phyloP scores from a whole-genome alignment of 2,888 invertebrate species.

The Eubasilissa splendida region DNA sequence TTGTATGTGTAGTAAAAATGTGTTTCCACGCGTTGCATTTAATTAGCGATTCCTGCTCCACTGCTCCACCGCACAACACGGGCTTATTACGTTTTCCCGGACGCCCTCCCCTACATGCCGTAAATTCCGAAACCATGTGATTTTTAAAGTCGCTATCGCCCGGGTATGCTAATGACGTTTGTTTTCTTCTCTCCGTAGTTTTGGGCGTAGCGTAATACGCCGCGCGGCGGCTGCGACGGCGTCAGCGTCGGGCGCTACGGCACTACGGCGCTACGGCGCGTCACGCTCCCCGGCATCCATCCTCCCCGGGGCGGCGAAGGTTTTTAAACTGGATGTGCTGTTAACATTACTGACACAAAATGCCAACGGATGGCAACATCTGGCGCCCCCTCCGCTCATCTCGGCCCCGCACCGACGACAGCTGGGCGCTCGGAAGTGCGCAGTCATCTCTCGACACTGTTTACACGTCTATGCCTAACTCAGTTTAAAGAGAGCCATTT shows the following conservation, averaged over 20 bases:
- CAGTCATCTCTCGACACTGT: constrained; percentile 48
- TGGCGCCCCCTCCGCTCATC: constrained; percentile 41
- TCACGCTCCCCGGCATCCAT: not conserved
- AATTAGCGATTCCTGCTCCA: constrained; percentile 39
- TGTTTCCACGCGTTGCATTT: constrained; percentile 19
- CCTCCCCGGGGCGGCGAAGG: constrained; percentile 34
- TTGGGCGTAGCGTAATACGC: not conserved
- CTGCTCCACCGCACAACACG: constrained; percentile 28
- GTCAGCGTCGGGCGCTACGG: not conserved
- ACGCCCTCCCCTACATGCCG: constrained; percentile 4
- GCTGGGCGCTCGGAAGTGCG: constrained; percentile 45
- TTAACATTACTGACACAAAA: constrained; percentile 54
- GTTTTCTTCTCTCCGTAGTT: constrained; percentile 40
- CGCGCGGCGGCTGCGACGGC: not conserved
- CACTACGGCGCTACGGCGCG: not conserved
- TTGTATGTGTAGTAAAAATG: not conserved
- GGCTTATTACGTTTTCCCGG: constrained; percentile 39
- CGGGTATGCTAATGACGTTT: constrained; percentile 57
- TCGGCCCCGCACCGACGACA: constrained; percentile 37
- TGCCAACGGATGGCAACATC: constrained; percentile 50
- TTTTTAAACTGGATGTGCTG: constrained; percentile 46
- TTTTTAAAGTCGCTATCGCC: constrained; percentile 50
- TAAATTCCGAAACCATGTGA: constrained; percentile 39
- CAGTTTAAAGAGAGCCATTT: not conserved
- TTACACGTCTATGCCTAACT: constrained; percentile 28